Evolutionary conservation across 1,140 invertebrate species (phyloP).

Genomic region (Brachionus manjavacas): DNA sequence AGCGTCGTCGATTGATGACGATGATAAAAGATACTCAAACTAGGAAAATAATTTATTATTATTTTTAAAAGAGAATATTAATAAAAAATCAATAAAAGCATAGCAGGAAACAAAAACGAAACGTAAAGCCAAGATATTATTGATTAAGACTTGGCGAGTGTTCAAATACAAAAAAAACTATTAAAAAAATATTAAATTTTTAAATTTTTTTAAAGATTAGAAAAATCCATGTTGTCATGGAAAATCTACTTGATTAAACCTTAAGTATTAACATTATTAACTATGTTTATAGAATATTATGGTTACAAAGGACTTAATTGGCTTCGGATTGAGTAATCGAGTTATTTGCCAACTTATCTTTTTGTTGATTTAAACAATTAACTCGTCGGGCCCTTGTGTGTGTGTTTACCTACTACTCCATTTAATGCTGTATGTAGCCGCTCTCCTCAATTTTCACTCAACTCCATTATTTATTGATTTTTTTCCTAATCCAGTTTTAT

Average conservation of each 20-base stretch:
- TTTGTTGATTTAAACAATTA: background rate
- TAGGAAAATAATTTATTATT: conserved; percentile 3
- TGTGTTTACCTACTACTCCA: background rate
- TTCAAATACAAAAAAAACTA: background rate
- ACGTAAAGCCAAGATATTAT: background rate
- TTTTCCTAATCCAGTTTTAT: background rate
- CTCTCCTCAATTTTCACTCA: background rate
- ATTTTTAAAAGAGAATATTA: background rate
- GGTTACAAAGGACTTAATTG: background rate
- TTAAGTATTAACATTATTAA: conserved; percentile 11
- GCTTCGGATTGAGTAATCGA: background rate
- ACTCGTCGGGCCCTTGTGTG: background rate
- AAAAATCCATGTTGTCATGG: conserved; percentile 7
- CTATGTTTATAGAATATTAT: background rate
- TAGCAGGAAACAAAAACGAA: background rate
- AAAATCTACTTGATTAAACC: conserved; percentile 4
- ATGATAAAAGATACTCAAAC: background rate
- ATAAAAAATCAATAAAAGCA: background rate
- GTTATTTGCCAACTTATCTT: background rate
- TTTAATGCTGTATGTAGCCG: background rate
- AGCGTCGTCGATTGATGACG: background rate
- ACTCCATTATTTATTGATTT: background rate
- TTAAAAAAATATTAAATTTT: background rate
- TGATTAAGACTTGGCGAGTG: background rate
- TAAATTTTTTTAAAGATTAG: background rate